Conservation (phyloP, 2,888 invertebrate genomes). For the Trichogramma dendrolimi region DNA sequence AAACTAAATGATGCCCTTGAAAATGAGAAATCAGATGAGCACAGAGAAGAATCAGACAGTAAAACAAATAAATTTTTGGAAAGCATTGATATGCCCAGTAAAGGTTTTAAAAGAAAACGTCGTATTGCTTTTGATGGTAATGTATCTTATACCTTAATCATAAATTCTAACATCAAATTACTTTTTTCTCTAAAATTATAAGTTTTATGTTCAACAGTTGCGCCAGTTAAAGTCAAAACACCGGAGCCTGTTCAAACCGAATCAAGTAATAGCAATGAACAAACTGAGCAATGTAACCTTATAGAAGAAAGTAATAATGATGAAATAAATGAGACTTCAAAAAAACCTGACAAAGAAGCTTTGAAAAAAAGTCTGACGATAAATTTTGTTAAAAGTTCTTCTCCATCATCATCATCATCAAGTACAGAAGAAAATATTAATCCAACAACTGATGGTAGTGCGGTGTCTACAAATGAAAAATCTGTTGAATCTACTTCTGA, state of each 20-base stretch:
- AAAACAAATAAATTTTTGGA: constrained; percentile 46
- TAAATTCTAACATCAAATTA: neutral
- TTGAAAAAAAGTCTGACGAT: too few species aligned
- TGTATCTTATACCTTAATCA: constrained; percentile 6
- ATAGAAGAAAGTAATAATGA: too few species aligned
- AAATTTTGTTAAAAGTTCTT: too few species aligned
- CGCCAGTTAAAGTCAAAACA: neutral
- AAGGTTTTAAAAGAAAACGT: constrained; percentile 57
- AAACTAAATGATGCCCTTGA: constrained; percentile 11
- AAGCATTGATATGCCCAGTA: constrained; percentile 45
- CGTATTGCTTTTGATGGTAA: constrained; percentile 53
- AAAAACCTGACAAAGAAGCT: too few species aligned
- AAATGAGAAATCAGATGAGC: constrained; percentile 14
- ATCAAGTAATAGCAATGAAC: too few species aligned
- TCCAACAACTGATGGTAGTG: constrained; percentile 28
- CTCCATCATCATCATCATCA: constrained; percentile 34
- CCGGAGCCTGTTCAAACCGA: neutral
- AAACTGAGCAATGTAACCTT: too few species aligned
- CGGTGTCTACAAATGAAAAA: constrained; percentile 21
- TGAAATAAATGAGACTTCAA: too few species aligned
- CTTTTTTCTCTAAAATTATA: constrained; percentile 2
- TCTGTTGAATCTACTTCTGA: neutral
- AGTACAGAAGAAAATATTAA: constrained; percentile 31
- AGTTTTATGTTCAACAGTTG: too few species aligned
- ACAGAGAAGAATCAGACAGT: constrained; percentile 29